These are phyloP conservation scores for Ursus arctos DNA, from an alignment of 2,113 vertebrate genomes.

Conservation along the genomic window DNA sequence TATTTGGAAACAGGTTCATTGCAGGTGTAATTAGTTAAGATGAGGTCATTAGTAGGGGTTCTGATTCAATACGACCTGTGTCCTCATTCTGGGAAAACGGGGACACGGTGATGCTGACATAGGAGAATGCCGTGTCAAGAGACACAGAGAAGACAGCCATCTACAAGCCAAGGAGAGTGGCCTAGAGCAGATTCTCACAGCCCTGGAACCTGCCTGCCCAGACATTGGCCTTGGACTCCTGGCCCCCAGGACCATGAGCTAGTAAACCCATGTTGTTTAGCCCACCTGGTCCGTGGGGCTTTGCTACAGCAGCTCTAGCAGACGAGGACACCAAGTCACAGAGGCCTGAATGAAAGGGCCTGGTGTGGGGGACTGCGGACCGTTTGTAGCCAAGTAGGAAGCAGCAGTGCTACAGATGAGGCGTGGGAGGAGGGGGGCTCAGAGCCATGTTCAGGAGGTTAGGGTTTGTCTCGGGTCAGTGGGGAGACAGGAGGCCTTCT, in stretches of 20 bases:
- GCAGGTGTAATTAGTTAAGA: neutral
- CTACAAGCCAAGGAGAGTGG: neutral
- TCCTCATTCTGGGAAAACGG: neutral
- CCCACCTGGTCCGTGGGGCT: fast-evolving
- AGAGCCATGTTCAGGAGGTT: neutral
- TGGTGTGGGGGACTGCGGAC: neutral
- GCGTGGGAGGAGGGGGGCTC: neutral
- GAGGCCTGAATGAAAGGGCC: neutral
- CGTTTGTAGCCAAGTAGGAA: neutral
- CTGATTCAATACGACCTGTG: neutral
- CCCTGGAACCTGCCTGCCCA: neutral
- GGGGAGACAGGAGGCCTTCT: neutral
- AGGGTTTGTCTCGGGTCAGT: neutral
- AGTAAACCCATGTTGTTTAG: neutral
- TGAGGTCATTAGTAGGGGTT: neutral
- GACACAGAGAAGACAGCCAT: fast-evolving
- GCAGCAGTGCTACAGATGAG: fast-evolving
- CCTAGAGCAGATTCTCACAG: neutral
- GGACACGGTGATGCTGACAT: fast-evolving
- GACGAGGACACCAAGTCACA: neutral
- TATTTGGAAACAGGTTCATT: neutral
- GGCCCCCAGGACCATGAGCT: neutral
- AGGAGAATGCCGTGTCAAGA: neutral
- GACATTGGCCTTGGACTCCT: neutral
- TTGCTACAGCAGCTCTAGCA: neutral